Base-by-base conservation (phyloP, 1,140 invertebrate genomes). In the Neoseiulus cucumeris region DNA sequence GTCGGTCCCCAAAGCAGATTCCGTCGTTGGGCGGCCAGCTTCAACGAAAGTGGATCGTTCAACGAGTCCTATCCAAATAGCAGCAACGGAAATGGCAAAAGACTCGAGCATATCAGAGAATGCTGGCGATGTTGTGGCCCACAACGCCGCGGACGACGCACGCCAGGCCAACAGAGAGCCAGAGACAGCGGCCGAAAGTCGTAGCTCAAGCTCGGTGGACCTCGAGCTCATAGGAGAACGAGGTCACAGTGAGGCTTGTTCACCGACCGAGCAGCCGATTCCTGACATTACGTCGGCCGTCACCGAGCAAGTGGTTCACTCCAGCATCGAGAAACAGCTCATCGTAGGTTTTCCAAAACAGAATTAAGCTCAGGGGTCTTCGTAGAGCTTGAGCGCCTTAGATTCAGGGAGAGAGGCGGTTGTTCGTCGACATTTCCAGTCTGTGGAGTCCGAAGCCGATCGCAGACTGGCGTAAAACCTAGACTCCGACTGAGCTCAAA, bases 261-360 rank as follows among this genome's bases (percentile, higher is more conserved):
- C 51, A 25, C 22, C 22, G 22, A 33, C 25, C 1, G 51, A 59
- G 22, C 51, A 59, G 33, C 51, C 51, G 2, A 59, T 59, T 14
- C 51, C 51, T n/a, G 51, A 59, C 22, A 59, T 59, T 33, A 59
- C 51, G 33, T 39, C 51, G 33, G 51, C 14, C 14, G 51, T 59
- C 25, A 59, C 22, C 25, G 25, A 17, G 33, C 51, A 25, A 59
- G 51, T 33, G 22, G 33, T 39, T 9, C 33, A 6, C 33, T 25
- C 51, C n/a, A 33, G 33, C 51, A 59, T 59, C 51, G 51, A 59
- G 22, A 59, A 25, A 9, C 51, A 59, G 51, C 51, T 59, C 25
- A 59, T 59, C 22, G 51, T 59, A 25, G 22, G 51, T 18, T 39
- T 9, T 9, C n/a, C n/a, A n/a, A n/a, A n/a, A n/a, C n/a, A n/a